Percentiles rank a stretch among this genome's conserved stretches.
Evolutionary conservation across 2,888 invertebrate genomes (phyloP).

Genomic region (Dryadula phaetusa): DNA sequence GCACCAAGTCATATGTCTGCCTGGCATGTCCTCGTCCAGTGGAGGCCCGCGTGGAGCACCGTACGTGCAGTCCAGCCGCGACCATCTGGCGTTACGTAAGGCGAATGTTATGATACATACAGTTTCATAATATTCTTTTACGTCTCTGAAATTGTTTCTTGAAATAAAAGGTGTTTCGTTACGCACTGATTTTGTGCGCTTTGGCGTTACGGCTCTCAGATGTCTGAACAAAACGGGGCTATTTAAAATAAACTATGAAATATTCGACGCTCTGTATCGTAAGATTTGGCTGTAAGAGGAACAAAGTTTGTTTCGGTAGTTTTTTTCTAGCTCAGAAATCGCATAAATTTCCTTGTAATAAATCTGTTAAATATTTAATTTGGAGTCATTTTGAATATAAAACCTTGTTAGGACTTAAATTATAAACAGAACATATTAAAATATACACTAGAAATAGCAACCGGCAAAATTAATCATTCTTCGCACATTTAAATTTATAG

Average conservation of each 20-base stretch:
- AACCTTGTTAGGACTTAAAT: too few species aligned
- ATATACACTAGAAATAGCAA: neutral
- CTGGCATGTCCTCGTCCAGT: neutral
- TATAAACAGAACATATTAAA: too few species aligned
- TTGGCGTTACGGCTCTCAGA: neutral
- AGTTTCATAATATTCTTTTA: conserved; percentile 35
- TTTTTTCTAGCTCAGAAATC: too few species aligned
- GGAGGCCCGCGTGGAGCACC: conserved; percentile 1
- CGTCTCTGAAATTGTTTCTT: conserved; percentile 32
- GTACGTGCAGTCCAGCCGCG: conserved; percentile 23
- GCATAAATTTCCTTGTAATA: too few species aligned
- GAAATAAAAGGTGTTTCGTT: conserved; percentile 29
- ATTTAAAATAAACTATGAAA: conserved; percentile 6
- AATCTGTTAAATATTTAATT: too few species aligned
- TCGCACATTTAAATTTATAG: neutral
- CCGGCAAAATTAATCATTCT: neutral
- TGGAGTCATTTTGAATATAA: too few species aligned
- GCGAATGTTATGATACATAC: conserved; percentile 32
- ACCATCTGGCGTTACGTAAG: conserved; percentile 36
- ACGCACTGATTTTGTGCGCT: conserved; percentile 3
- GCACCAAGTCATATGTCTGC: neutral
- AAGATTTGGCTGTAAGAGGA: neutral
- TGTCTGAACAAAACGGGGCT: neutral
- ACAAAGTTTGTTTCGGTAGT: neutral
- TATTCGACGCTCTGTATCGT: neutral